Percentiles rank a stretch among this genome's conserved stretches.
Conservation (phyloP, 2,888 invertebrate species). For the Cerceris rybyensis region DNA sequence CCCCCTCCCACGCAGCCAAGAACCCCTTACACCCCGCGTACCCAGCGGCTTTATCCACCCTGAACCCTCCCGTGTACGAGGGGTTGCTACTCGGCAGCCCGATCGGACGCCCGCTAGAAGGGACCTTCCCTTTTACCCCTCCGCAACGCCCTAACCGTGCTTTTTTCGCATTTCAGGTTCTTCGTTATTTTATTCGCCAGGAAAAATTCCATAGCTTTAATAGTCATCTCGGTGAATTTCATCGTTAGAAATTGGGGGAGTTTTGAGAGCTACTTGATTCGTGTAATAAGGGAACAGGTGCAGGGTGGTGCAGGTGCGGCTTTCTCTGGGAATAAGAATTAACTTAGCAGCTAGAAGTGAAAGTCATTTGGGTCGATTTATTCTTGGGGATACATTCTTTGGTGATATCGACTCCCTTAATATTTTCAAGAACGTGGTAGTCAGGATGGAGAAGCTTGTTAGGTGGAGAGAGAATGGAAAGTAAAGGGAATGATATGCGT, state of each 20-base stretch:
- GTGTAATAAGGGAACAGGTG: conserved; percentile 7
- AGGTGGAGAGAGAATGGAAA: neutral
- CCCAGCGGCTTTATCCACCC: conserved; percentile 67
- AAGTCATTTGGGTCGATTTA: neutral
- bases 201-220: conserved; percentile 11
- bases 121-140: conserved; percentile 38
- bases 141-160: conserved; percentile 10
- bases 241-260: neutral
- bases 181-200: conserved; percentile 14
- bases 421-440: too few relatives aligned
- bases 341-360: too few relatives aligned
- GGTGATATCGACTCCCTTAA: too few relatives aligned
- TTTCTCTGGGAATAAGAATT: too few relatives aligned
- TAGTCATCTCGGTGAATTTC: neutral
- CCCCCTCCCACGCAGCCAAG: conserved; percentile 49
- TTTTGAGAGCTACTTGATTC: neutral
- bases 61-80: conserved; percentile 62
- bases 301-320: neutral
- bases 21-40: conserved; percentile 62
- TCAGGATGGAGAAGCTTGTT: too few relatives aligned
- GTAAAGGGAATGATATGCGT: neutral
- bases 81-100: conserved; percentile 60
- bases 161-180: conserved; percentile 46
- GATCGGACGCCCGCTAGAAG: conserved; percentile 55
- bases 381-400: neutral